phyloP scores from a whole-genome alignment of 1,140 invertebrate genomes.

The Saccostrea cuccullata region DNA sequence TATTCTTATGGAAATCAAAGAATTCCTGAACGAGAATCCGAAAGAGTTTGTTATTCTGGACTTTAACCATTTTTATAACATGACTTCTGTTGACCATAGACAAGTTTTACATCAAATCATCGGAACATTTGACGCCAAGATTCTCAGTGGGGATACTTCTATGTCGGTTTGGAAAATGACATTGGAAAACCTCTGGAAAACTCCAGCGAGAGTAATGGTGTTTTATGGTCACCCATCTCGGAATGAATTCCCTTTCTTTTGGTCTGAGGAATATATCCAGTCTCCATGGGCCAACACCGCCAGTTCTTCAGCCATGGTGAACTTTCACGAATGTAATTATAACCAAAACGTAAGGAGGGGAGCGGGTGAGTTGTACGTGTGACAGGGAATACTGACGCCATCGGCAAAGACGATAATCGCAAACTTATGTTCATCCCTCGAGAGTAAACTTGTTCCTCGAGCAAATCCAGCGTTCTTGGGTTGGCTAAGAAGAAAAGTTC shows the following conservation, averaged over 20 bases:
- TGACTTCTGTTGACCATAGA: constrained; percentile 83
- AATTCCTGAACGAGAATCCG: constrained; percentile 84
- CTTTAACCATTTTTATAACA: constrained; percentile 91
- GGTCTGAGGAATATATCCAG: constrained; percentile 84
- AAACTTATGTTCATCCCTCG: constrained; percentile 79
- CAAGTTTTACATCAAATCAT: constrained; percentile 83
- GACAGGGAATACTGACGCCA: constrained; percentile 89
- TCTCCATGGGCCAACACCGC: constrained; percentile 91
- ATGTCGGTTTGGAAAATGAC: constrained; percentile 79
- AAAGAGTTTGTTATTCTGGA: constrained; percentile 89
- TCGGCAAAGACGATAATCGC: constrained; percentile 80
- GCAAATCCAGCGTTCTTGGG: constrained; percentile 76
- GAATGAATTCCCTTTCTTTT: constrained; percentile 81
- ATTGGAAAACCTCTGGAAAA: constrained; percentile 82
- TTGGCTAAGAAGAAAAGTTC: constrained; percentile 80
- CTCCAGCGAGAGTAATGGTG: constrained; percentile 84
- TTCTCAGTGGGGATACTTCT: constrained; percentile 71
- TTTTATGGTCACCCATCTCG: constrained; percentile 83
- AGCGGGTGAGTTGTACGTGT: constrained; percentile 84
- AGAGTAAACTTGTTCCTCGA: constrained; percentile 73
- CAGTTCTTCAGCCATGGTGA: constrained; percentile 81
- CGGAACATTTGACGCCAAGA: constrained; percentile 82
- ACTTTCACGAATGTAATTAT: constrained; percentile 82
- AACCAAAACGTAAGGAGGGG: constrained; percentile 76
- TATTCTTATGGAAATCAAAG: constrained; percentile 82